phyloP scores from a whole-genome alignment of 2,888 invertebrate genomes.

The Macaria liturata region DNA sequence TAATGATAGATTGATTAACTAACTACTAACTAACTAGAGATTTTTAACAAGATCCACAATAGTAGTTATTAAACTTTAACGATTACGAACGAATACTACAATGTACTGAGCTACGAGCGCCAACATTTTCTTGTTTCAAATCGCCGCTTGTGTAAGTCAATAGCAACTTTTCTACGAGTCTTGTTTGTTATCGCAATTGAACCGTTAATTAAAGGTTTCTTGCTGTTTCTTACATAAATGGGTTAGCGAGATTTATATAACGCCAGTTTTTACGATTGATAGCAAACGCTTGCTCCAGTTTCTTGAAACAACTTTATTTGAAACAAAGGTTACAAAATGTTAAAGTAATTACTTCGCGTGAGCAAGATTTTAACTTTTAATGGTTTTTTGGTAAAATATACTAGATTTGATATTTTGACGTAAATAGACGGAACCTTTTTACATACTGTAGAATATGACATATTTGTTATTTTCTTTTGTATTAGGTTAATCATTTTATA shows the following conservation, averaged over 20 bases:
- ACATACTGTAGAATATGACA: background rate
- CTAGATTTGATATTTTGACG: too few relatives aligned
- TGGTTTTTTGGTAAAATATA: background rate
- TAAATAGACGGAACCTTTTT: too few relatives aligned
- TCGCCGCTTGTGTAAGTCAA: slow-evolving; percentile 17
- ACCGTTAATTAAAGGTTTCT: slow-evolving; percentile 54
- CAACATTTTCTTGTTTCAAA: slow-evolving; percentile 5
- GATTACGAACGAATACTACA: too few relatives aligned
- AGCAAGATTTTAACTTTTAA: slow-evolving; percentile 4
- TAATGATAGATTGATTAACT: too few relatives aligned
- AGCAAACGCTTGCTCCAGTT: slow-evolving; percentile 33
- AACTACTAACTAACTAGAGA: too few relatives aligned
- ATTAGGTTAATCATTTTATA: too few relatives aligned
- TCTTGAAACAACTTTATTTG: slow-evolving; percentile 10
- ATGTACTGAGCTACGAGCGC: too few relatives aligned
- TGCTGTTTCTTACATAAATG: slow-evolving; percentile 47
- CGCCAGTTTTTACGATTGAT: slow-evolving; percentile 41
- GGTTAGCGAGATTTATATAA: slow-evolving; percentile 58
- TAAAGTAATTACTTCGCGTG: slow-evolving; percentile 13
- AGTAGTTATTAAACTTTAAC: too few relatives aligned
- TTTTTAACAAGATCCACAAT: too few relatives aligned
- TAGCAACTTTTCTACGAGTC: slow-evolving; percentile 17
- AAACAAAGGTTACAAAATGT: slow-evolving; percentile 11
- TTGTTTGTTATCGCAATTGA: slow-evolving; percentile 53
- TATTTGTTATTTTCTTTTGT: slow-evolving; percentile 4